Conservation (phyloP, 2,888 invertebrate genomes). For the Polyommatus icarus region DNA sequence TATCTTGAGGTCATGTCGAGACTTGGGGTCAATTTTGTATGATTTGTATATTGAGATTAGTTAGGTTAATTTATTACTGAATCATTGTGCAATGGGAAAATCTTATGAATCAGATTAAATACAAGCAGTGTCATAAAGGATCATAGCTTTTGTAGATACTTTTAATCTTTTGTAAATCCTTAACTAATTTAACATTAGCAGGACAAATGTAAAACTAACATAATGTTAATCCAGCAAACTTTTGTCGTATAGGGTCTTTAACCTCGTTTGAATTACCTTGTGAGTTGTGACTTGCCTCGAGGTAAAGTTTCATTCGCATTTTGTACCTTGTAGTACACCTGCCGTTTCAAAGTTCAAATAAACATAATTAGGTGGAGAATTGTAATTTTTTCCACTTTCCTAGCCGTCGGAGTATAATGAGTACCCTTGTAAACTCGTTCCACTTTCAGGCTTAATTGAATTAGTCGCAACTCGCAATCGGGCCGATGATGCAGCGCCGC, state of each 20-base stretch:
- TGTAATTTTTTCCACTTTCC: conserved; percentile 6
- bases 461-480: conserved; percentile 74
- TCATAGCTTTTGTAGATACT: neutral
- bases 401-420: conserved; percentile 9
- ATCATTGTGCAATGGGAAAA: conserved; percentile 4
- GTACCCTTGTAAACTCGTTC: conserved; percentile 49
- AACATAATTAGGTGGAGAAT: conserved; percentile 5
- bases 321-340: conserved; percentile 13
- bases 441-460: conserved; percentile 72
- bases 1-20: conserved; percentile 27
- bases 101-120: neutral
- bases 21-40: conserved; percentile 19
- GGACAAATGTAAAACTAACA: neutral
- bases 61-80: neutral
- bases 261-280: conserved; percentile 14
- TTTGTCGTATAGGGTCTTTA: neutral
- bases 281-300: neutral
- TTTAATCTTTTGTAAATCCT: neutral
- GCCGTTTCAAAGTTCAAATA: conserved; percentile 20
- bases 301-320: neutral
- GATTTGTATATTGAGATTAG: neutral
- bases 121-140: neutral
- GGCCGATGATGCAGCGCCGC: conserved; percentile 51
- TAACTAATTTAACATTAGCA: neutral
- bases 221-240: neutral